A percentile compares a stretch with the other conserved stretches of the same genome.
Evolutionary conservation across 1,140 invertebrate genomes (phyloP).

Genomic region (Drosophila mayri): DNA sequence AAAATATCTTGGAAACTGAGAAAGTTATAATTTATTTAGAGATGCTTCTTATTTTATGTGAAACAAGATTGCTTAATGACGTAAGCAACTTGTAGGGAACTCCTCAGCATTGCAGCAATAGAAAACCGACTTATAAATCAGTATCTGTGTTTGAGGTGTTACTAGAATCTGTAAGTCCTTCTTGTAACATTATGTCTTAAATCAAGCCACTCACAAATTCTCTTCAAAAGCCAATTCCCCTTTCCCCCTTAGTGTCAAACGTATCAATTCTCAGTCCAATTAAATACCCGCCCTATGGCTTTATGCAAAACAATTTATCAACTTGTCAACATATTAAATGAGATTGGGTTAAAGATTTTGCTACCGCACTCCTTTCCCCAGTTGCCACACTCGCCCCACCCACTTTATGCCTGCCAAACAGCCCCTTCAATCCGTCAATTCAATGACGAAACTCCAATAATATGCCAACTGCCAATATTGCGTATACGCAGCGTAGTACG

Average conservation of each 20-base stretch:
- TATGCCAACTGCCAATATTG: constrained; percentile 77
- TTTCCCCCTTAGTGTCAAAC: neutral
- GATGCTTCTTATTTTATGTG: too few relatives aligned
- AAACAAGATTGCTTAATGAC: too few relatives aligned
- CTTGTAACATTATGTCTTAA: neutral
- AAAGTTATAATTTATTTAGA: too few relatives aligned
- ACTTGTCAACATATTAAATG: constrained; percentile 83
- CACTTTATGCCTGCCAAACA: constrained; percentile 2
- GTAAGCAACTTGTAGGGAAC: too few relatives aligned
- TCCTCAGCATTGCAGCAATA: too few relatives aligned
- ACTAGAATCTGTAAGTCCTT: neutral
- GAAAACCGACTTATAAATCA: too few relatives aligned
- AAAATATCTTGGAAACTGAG: too few relatives aligned
- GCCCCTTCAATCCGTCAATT: constrained; percentile 53
- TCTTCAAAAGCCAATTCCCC: neutral
- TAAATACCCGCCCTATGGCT: constrained; percentile 16
- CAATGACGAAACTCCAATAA: constrained; percentile 60
- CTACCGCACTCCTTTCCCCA: neutral
- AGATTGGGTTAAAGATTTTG: constrained; percentile 71
- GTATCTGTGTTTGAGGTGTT: too few relatives aligned
- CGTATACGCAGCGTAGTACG: constrained; percentile 67
- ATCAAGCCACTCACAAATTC: neutral
- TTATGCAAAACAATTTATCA: constrained; percentile 77
- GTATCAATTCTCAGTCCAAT: constrained; percentile 31
- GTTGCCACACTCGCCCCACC: neutral